Base-by-base conservation (phyloP, 2,888 invertebrate genomes). In the Heliconius charithonia region DNA sequence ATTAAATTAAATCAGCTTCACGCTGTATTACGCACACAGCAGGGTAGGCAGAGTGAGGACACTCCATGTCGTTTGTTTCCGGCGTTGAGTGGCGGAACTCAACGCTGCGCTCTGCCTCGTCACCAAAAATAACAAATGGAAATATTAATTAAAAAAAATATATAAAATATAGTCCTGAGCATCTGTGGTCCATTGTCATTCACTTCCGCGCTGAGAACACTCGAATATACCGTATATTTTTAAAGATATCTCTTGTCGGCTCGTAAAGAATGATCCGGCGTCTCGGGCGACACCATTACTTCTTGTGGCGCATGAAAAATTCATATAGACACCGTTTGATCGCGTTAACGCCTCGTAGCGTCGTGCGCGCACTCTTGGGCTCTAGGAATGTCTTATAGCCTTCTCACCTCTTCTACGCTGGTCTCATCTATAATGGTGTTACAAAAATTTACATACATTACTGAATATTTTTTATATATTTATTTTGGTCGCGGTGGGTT, bases 231-330 rank as follows among this genome's bases (percentile, higher is more conserved):
- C 87, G 87, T 92, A 92, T 92, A 91, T 91, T 90, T 90, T 92
- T 90, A 91, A 91, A 91, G 88, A 90, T 87, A 86, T 88, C 88
- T 86, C 91, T 91, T 92, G 92, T 93, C 92, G 89, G 88, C 89
- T 93, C 94, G 93, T 94, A 94, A 95, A 95, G 93, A 94, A 94
- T 94, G 94, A 94, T 93, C 91, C 93, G 86, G 84, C 87, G 92
- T 92, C 91, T 92, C 89, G 85, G 85, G 91, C 90, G 90, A 89
- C 89, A 91, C 93, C 93, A 93, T 93, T 94, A 93, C 91, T 93
- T 89, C 89, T 91, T 85, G 89, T 88, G 86, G 83, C 91, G 86
- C 93, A 94, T 95, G 94, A 95, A 94, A 95, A 91, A 95, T 94
- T 94, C 94, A 94, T 95, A 91, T 85, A 87, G 86, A 84, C 85